phyloP scores from a whole-genome alignment of 2,888 invertebrate species.

The Pristionchus entomophagus region DNA sequence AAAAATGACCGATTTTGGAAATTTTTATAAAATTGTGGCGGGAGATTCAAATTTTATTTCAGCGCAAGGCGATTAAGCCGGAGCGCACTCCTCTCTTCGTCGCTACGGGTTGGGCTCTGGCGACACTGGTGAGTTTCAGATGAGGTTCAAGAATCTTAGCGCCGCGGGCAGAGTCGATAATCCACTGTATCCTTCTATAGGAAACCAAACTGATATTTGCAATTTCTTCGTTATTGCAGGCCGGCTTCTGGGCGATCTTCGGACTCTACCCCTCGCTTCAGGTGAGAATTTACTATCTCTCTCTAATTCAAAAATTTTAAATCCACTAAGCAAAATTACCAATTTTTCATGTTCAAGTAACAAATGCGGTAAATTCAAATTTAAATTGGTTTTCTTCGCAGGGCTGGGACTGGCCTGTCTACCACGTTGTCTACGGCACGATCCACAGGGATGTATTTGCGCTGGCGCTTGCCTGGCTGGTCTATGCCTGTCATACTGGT shows the following conservation, averaged over 20 bases:
- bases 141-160: no score
- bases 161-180: no score
- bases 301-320: no score
- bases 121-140: constrained; percentile 49
- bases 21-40: neutral
- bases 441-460: constrained; percentile 75
- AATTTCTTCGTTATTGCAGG: constrained; percentile 12
- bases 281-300: no score
- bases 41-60: constrained; percentile 1
- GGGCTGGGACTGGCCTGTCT: constrained; percentile 74
- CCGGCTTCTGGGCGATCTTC: constrained; percentile 70
- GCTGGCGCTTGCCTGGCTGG: constrained; percentile 73
- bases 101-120: constrained; percentile 65
- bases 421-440: constrained; percentile 74
- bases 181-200: no score
- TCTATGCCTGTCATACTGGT: constrained; percentile 76
- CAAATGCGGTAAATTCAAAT: no score
- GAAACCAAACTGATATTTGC: no score
- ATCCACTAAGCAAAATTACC: no score
- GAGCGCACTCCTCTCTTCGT: constrained; percentile 55
- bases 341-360: no score
- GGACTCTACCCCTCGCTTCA: constrained; percentile 74
- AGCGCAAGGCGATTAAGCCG: constrained; percentile 49
- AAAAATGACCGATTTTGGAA: neutral
- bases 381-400: no score